Evolutionary conservation across 2,113 vertebrate genomes (phyloP), one percentile per base, ranked within the genome.

Genomic region (Toxotes jaculatrix): DNA sequence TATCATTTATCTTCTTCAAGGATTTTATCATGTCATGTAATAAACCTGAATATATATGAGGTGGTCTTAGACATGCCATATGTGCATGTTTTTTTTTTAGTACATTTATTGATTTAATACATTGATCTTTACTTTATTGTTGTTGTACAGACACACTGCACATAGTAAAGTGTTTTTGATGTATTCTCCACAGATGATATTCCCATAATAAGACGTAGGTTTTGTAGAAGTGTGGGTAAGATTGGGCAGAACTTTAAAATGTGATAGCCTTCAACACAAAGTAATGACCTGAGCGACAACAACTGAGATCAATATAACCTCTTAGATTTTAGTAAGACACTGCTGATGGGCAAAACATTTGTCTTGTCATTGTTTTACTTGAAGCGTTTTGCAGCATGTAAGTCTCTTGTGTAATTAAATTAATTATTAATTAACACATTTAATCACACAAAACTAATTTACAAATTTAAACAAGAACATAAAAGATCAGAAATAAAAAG

Each of bases 371-470:
- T 55, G n/a, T 61, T 63, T 68, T n/a, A 40, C 49, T 67, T 27
- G n/a, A 68, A 61, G 14, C 0, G 7, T 66, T 76, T 61, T 40
- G 2, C 49, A 36, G 23, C 21, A 36, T 34, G 45, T 69, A 40
- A 23, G 4, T 11, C n/a, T 11, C 51, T 16, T 31, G 13, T 57
- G 34, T 45, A 59, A 57, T n/a, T 1, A 13, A 12, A 38, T 49
- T n/a, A 21, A n/a, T 66, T 45, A 49, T 4, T 27, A 31, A 63
- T 77, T 71, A 83, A 42, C 1, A 40, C 31, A 36, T 43, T 36
- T n/a, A 53, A 53, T 60, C 21, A 80, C 63, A 36, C 27, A 59
- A 64, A 74, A 68, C 45, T 73, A 57, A 86, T 79, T 83, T 70
- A 74, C 36, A 78, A 31, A 65, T 70, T 70, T 14, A 3, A 72